A percentile compares a stretch with the other conserved stretches of the same genome.
These are phyloP conservation scores for Heliothis subflexa DNA, from an alignment of 1,140 invertebrate genomes.

Conservation along the genomic window DNA sequence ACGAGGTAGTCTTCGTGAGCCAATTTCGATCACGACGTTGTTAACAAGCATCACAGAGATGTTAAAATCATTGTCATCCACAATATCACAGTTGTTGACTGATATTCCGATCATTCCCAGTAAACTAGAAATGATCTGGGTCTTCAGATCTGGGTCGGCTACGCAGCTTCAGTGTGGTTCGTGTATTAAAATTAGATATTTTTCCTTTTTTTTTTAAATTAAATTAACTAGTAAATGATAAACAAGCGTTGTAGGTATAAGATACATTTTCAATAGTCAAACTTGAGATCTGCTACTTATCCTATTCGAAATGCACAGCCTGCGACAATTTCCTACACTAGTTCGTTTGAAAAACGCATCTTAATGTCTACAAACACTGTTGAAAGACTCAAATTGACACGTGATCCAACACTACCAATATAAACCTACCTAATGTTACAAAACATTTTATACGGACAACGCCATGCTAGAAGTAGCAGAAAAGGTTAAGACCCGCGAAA, in stretches of 20 bases:
- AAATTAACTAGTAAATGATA: background rate
- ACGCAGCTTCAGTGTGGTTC: too few species aligned
- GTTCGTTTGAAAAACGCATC: slow-evolving; percentile 61
- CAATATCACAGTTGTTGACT: too few species aligned
- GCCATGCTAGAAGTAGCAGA: slow-evolving; percentile 55
- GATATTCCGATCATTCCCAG: too few species aligned
- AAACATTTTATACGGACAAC: slow-evolving; percentile 50
- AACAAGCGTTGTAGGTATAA: slow-evolving; percentile 29
- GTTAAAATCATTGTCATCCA: too few species aligned
- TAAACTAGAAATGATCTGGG: too few species aligned
- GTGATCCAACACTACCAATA: slow-evolving; percentile 58
- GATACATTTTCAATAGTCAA: slow-evolving; percentile 37
- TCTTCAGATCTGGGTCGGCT: too few species aligned
- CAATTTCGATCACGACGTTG: too few species aligned
- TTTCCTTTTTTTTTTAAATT: too few species aligned
- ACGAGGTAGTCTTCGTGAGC: too few species aligned
- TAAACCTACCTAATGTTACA: slow-evolving; percentile 49
- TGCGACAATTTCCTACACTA: slow-evolving; percentile 71
- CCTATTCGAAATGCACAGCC: slow-evolving; percentile 81
- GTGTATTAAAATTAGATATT: too few species aligned
- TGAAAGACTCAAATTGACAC: slow-evolving; percentile 71
- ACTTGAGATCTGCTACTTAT: slow-evolving; percentile 64
- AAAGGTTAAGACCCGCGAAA: slow-evolving; percentile 38
- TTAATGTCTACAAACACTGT: slow-evolving; percentile 63
- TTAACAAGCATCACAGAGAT: too few species aligned